A percentile compares a stretch with the other conserved stretches of the same genome.
phyloP scores from a whole-genome alignment of 2,888 invertebrate species.

The Volucella zonaria region DNA sequence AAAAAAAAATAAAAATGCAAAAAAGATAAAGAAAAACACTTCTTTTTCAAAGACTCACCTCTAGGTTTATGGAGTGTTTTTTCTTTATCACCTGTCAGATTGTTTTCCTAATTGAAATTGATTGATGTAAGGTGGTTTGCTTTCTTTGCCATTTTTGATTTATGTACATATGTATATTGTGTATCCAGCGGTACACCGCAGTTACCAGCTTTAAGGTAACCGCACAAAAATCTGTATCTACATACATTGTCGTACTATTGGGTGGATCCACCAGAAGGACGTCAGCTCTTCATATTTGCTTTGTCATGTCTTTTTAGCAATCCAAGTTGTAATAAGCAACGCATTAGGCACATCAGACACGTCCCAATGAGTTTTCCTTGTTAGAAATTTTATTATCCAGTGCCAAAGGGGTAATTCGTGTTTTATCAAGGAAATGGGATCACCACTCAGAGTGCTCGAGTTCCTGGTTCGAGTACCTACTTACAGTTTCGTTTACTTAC shows the following conservation, averaged over 20 bases:
- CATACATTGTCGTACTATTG: no score
- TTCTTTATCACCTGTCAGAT: conserved; percentile 42
- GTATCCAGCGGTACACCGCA: background rate
- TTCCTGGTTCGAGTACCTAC: no score
- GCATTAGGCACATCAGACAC: conserved; percentile 42
- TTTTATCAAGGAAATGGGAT: conserved; percentile 37
- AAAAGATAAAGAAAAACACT: background rate
- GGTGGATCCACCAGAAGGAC: background rate
- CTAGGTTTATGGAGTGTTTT: background rate
- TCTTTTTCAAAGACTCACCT: background rate
- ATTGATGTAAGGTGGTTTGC: conserved; percentile 48
- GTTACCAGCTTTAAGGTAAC: no score
- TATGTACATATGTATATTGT: conserved; percentile 5
- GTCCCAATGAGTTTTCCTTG: conserved; percentile 34
- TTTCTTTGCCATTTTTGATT: background rate
- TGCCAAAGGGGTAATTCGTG: conserved; percentile 31
- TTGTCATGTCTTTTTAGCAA: conserved; percentile 32
- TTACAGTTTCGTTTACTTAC: no score
- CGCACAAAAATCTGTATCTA: no score
- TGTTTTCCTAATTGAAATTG: conserved; percentile 47
- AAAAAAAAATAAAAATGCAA: background rate
- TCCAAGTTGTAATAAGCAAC: conserved; percentile 26
- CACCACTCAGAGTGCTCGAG: background rate
- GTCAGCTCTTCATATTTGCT: background rate
- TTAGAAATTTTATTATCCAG: conserved; percentile 37